These are phyloP conservation scores for Phyllopteryx taeniolatus DNA, from an alignment of 2,113 vertebrate species.

Conservation along the genomic window DNA sequence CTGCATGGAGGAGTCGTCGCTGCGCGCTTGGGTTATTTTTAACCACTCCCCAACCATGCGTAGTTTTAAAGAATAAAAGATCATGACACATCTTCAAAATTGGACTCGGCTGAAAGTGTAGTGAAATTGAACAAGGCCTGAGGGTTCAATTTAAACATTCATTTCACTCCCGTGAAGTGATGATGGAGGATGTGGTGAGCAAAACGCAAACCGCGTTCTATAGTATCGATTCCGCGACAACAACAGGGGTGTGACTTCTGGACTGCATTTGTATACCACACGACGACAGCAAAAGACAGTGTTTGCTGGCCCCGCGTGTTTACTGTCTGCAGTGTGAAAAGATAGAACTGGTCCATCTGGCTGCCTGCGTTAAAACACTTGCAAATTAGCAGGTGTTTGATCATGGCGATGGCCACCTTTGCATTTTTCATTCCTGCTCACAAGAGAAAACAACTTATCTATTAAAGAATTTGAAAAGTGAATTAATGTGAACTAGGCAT, in stretches of 20 bases:
- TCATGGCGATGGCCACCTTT: neutral
- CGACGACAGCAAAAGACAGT: neutral
- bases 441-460: neutral
- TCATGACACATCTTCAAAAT: no score
- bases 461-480: no score
- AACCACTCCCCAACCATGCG: no score
- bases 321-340: neutral
- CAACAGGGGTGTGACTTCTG: conserved; percentile 1
- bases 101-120: no score
- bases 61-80: no score
- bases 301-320: neutral
- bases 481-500: no score
- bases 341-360: conserved; percentile 4
- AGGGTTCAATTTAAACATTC: neutral
- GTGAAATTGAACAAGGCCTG: neutral
- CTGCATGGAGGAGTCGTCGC: no score
- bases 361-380: neutral
- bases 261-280: neutral
- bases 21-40: no score
- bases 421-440: neutral
- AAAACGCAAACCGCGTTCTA: conserved; percentile 17
- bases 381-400: conserved; percentile 6
- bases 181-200: conserved; percentile 59
- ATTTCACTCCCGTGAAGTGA: conserved; percentile 28
- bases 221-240: neutral